Conservation (phyloP, 2,888 invertebrate species). For the Hybos culiciformis region DNA sequence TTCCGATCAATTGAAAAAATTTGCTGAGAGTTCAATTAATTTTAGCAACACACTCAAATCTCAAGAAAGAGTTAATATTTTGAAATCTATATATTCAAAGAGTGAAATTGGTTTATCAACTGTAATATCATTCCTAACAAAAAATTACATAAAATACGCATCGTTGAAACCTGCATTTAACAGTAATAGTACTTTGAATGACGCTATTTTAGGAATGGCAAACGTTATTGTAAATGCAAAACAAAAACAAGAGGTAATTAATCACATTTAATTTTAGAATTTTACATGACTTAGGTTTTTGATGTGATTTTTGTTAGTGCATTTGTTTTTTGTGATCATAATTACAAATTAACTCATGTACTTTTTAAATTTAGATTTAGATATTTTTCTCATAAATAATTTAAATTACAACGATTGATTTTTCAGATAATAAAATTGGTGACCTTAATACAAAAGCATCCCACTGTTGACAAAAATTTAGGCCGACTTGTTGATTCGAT, state of each 20-base stretch:
- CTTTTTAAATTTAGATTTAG: too few species aligned
- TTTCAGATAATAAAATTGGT: too few species aligned
- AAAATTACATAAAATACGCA: constrained; percentile 29
- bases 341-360: too few species aligned
- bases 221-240: constrained; percentile 20
- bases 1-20: constrained; percentile 40
- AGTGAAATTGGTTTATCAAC: constrained; percentile 35
- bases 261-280: too few species aligned
- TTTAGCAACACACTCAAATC: constrained; percentile 16
- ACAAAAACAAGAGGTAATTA: constrained; percentile 22
- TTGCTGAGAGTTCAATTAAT: constrained; percentile 26
- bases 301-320: too few species aligned
- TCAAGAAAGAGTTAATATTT: constrained; percentile 25
- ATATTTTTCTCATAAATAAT: too few species aligned
- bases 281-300: too few species aligned
- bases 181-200: constrained; percentile 21
- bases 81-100: constrained; percentile 23
- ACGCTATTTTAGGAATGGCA: constrained; percentile 24
- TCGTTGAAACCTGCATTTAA: constrained; percentile 21
- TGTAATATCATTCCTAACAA: constrained; percentile 39
- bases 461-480: too few species aligned
- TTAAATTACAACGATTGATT: too few species aligned
- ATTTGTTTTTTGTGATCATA: too few species aligned
- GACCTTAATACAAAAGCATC: too few species aligned
- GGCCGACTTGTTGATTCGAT: too few species aligned